Base-by-base conservation (phyloP, 2,888 invertebrate species). In the Adela reaumurella region DNA sequence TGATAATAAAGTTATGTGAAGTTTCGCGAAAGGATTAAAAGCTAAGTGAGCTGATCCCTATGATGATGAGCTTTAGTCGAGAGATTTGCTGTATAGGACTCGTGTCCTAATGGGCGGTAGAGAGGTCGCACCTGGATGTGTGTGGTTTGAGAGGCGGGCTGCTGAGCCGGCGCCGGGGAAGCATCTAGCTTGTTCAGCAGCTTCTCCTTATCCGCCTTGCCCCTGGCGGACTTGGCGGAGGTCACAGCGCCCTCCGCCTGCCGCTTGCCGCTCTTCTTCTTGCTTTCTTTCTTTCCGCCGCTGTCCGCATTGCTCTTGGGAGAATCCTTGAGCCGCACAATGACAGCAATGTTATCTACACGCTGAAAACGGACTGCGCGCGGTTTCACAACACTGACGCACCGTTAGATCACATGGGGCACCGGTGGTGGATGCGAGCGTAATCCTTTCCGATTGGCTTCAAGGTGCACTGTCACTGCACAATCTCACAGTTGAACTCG, bases 301-400 rank as follows among this genome's bases (percentile, higher is more conserved):
- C 76, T 69, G 67, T 81, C 83, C 70, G 81, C 83, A 83, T 83
- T 81, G 68, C 69, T 80, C 66, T 81, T 81, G 62, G 79, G 71
- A 58, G 80, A 70, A 74, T 84, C 85, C 70, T 84, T 84, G 69
- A 84, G 81, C 74, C 84, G 80, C 84, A 85, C 85, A 81, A 85
- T 85, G 83, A 81, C 81, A 71, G 82, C 84, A 64, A 74, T 83
- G 67, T 58, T 55, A 24, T 43, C 48, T 35, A 14, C 35, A 14
- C 35, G 35, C 14, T 3, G n/a, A 35, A 8, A 35, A 8, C 35
- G 35, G 11, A 11, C 35, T 8, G 3, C 35, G 14, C 35, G 6
- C 8, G 8, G 11, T 14, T 35, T 35, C 35, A 14, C 3, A 8
- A 6, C 24, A 8, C n/a, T 4, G 24, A 24, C 4, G 4, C 24